Percentiles rank a stretch among this genome's conserved stretches.
phyloP scores from a whole-genome alignment of 2,888 invertebrate species.

The Hydraecia micacea region DNA sequence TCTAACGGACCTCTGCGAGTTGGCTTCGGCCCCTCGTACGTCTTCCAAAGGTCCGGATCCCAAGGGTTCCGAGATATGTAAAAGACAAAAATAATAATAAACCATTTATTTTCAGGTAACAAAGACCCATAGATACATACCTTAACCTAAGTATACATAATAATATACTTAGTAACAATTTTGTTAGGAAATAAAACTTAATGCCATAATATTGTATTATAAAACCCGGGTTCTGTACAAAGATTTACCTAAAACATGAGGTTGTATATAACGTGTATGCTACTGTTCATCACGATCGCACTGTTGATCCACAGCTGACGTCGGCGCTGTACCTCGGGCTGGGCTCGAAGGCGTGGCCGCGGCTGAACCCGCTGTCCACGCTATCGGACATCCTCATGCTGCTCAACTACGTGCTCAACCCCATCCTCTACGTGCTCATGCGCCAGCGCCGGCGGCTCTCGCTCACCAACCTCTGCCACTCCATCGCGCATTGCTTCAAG shows the following conservation, averaged over 20 bases:
- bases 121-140: no score
- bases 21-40: no score
- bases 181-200: no score
- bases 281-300: not conserved
- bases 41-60: no score
- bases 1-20: no score
- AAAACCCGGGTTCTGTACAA: not conserved
- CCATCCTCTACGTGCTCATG: constrained; percentile 95
- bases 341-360: constrained; percentile 75
- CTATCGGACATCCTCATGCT: constrained; percentile 94
- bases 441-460: constrained; percentile 82
- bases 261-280: not conserved
- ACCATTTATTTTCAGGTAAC: no score
- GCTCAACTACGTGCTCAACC: constrained; percentile 95
- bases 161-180: no score
- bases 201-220: not conserved
- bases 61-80: no score
- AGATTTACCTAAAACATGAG: not conserved
- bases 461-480: constrained; percentile 75
- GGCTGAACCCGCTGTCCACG: constrained; percentile 82
- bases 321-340: constrained; percentile 89
- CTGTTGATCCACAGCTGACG: constrained; percentile 79
- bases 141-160: no score
- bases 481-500: constrained; percentile 83
- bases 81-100: no score